phyloP scores from a whole-genome alignment of 2,797 vertebrate species.

The Cryptoblepharus egeriae region DNA sequence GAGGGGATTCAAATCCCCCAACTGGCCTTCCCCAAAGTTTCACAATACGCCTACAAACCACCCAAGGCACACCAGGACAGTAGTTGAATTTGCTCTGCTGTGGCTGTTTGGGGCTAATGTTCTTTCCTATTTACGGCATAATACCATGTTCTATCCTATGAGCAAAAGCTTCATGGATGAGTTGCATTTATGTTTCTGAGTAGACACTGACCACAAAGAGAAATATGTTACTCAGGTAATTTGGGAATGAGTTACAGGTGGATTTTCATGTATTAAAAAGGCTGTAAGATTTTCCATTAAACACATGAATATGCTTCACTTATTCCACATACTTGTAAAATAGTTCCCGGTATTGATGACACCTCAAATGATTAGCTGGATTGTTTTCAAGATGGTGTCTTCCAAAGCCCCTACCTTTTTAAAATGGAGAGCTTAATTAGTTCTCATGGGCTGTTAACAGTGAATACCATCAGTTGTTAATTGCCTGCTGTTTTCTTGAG shows the following conservation, averaged over 20 bases:
- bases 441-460: slow-evolving; percentile 34
- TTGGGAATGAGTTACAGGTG: neutral
- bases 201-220: too few relatives aligned
- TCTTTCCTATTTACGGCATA: too few relatives aligned
- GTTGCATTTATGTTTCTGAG: too few relatives aligned
- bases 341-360: neutral
- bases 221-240: neutral
- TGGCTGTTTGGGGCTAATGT: too few relatives aligned
- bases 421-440: slow-evolving; percentile 25
- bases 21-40: too few relatives aligned
- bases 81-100: too few relatives aligned
- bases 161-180: too few relatives aligned
- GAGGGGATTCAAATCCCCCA: too few relatives aligned
- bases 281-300: neutral
- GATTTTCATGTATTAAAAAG: neutral
- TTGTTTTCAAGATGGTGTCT: slow-evolving; percentile 28
- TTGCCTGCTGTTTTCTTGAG: slow-evolving; percentile 38
- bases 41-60: too few relatives aligned
- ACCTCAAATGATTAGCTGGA: neutral
- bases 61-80: too few relatives aligned
- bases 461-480: slow-evolving; percentile 17
- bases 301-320: neutral
- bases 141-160: too few relatives aligned
- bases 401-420: slow-evolving; percentile 5
- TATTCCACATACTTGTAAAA: neutral